Evolutionary conservation across 2,888 invertebrate species (phyloP).

Genomic region (Ornithoptera alexandrae): DNA sequence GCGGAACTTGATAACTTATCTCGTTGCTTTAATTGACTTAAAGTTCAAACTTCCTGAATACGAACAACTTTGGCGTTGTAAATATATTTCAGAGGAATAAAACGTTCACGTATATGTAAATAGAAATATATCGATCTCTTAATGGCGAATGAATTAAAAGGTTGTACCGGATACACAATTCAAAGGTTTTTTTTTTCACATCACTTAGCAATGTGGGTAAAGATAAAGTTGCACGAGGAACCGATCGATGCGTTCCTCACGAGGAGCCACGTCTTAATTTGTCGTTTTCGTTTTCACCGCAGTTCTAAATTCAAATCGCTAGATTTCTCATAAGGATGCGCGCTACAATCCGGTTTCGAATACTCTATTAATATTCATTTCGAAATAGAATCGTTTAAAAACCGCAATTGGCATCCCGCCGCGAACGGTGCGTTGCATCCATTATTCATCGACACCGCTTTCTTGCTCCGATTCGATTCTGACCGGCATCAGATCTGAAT

Average conservation of each 20-base stretch:
- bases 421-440: conserved; percentile 40
- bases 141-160: too few species aligned
- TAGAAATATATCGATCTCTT: too few species aligned
- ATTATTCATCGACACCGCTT: conserved; percentile 56
- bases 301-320: conserved; percentile 33
- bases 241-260: not conserved
- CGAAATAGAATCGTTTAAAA: conserved; percentile 41
- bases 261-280: conserved; percentile 13
- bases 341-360: conserved; percentile 29
- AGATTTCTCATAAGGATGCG: conserved; percentile 26
- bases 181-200: too few species aligned
- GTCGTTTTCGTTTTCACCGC: conserved; percentile 7
- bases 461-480: conserved; percentile 41
- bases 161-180: too few species aligned
- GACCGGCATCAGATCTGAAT: conserved; percentile 50
- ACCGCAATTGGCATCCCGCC: conserved; percentile 43
- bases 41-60: conserved; percentile 15
- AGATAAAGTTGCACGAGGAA: not conserved
- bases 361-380: conserved; percentile 38
- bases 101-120: too few species aligned
- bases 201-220: conserved; percentile 1
- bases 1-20: conserved; percentile 47
- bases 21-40: conserved; percentile 12
- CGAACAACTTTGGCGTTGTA: not conserved
- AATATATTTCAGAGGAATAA: too few species aligned